Evolutionary conservation across 2,113 vertebrate species (phyloP).

Genomic region (Notarius lentiginosus): DNA sequence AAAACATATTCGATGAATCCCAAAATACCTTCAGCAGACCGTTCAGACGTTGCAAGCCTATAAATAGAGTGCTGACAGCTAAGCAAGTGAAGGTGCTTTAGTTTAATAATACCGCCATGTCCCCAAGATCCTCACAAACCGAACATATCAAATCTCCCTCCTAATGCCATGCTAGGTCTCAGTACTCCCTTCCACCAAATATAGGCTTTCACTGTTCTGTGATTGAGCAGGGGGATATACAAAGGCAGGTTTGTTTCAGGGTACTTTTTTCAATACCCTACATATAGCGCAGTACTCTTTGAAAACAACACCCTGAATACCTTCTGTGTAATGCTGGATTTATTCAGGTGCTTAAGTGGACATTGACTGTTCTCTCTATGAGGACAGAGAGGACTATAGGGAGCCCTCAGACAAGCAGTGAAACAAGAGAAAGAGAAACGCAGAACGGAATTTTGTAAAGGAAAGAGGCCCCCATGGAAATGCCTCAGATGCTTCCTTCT

Average conservation of each 20-base stretch:
- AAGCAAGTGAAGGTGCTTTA: constrained; percentile 44
- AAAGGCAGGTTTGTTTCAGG: constrained; percentile 52
- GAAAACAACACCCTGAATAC: constrained; percentile 40
- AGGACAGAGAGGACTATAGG: background rate
- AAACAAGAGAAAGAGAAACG: constrained; percentile 32
- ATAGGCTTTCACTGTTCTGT: constrained; percentile 38
- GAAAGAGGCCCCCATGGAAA: constrained; percentile 16
- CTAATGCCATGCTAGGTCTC: constrained; percentile 38
- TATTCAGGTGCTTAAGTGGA: constrained; percentile 29
- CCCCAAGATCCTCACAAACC: constrained; percentile 1
- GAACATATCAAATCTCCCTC: constrained; percentile 42
- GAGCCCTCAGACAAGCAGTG: constrained; percentile 2
- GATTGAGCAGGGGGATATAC: constrained; percentile 34
- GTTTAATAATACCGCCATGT: constrained; percentile 52
- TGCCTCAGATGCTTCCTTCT: constrained; percentile 13
- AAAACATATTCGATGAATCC: constrained; percentile 42
- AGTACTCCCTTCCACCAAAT: constrained; percentile 16
- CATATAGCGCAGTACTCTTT: constrained; percentile 22
- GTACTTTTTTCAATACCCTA: constrained; percentile 15
- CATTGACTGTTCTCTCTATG: constrained; percentile 19
- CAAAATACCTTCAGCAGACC: constrained; percentile 25
- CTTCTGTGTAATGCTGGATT: constrained; percentile 34
- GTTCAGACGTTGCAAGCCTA: constrained; percentile 23
- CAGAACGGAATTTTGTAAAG: background rate
- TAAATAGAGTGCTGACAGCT: constrained; percentile 7